Evolutionary conservation across 2,888 invertebrate species (phyloP).

Genomic region (Furcula furcula): DNA sequence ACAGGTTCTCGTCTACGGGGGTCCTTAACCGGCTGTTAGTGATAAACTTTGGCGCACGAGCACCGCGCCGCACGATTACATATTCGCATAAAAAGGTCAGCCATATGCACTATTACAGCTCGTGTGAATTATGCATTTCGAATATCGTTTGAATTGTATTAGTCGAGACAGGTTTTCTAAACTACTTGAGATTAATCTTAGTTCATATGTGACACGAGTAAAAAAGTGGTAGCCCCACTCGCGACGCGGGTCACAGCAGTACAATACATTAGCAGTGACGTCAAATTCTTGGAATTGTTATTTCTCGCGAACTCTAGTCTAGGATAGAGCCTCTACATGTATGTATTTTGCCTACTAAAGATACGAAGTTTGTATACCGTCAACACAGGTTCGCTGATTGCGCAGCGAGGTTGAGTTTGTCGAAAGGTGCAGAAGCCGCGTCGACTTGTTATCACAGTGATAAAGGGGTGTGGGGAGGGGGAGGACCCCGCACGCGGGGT

Average conservation of each 20-base stretch:
- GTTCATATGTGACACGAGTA: conserved; percentile 32
- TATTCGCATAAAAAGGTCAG: conserved; percentile 39
- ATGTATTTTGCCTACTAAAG: too few relatives aligned
- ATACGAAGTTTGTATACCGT: too few relatives aligned
- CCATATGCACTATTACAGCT: conserved; percentile 41
- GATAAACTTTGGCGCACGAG: not conserved
- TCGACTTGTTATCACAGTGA: conserved; percentile 59
- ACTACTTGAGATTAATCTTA: conserved; percentile 31
- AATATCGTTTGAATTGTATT: conserved; percentile 47
- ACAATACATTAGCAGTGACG: conserved; percentile 13
- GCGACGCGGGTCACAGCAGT: conserved; percentile 23
- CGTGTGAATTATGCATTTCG: conserved; percentile 51
- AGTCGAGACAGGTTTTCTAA: conserved; percentile 42
- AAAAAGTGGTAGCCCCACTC: conserved; percentile 24
- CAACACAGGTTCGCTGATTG: conserved; percentile 16
- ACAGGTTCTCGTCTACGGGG: too few relatives aligned
- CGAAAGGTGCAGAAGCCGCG: conserved; percentile 33
- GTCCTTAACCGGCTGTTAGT: not conserved
- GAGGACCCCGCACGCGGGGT: conserved; percentile 37
- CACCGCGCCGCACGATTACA: conserved; percentile 17
- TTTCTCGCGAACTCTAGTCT: too few relatives aligned
- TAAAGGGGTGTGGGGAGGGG: conserved; percentile 51
- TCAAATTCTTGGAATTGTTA: conserved; percentile 12
- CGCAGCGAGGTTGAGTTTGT: conserved; percentile 10
- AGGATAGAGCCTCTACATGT: too few relatives aligned